phyloP scores from a whole-genome alignment of 2,797 vertebrate species.

The Hafferia zeledoni region DNA sequence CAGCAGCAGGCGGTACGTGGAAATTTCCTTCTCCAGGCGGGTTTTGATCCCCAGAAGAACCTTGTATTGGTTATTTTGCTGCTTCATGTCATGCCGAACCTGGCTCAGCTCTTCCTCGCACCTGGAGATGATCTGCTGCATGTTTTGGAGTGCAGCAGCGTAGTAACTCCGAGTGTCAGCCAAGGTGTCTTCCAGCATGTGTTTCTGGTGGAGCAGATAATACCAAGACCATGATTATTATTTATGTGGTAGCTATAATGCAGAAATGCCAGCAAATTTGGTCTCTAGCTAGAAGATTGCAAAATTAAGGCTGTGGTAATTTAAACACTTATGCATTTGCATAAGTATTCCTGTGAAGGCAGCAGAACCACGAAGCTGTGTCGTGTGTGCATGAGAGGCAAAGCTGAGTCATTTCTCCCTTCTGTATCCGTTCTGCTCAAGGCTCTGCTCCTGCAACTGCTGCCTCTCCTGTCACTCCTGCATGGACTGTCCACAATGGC shows the following conservation, averaged over 20 bases:
- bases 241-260: not conserved
- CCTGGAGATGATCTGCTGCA: conserved; percentile 75
- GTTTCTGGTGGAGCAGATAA: conserved; percentile 71
- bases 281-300: not conserved
- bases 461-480: not conserved
- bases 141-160: conserved; percentile 68
- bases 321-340: not conserved
- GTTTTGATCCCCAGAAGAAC: conserved; percentile 81
- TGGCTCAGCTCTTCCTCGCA: conserved; percentile 74
- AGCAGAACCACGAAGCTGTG: not conserved
- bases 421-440: not conserved
- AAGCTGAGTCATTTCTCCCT: not conserved
- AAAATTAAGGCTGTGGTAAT: conserved; percentile 2
- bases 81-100: conserved; percentile 72
- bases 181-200: conserved; percentile 73
- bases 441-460: not conserved
- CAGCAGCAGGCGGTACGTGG: conserved; percentile 79
- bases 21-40: conserved; percentile 82
- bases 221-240: not conserved
- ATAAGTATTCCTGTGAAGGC: conserved; percentile 6
- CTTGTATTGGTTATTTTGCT: conserved; percentile 75
- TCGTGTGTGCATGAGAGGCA: not conserved
- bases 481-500: not conserved
- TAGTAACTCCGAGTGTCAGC: conserved; percentile 68
- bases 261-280: conserved; percentile 7